Percentiles rank a stretch among this genome's conserved stretches.
phyloP scores from a whole-genome alignment of 2,888 invertebrate genomes.

The Beris morrisii region DNA sequence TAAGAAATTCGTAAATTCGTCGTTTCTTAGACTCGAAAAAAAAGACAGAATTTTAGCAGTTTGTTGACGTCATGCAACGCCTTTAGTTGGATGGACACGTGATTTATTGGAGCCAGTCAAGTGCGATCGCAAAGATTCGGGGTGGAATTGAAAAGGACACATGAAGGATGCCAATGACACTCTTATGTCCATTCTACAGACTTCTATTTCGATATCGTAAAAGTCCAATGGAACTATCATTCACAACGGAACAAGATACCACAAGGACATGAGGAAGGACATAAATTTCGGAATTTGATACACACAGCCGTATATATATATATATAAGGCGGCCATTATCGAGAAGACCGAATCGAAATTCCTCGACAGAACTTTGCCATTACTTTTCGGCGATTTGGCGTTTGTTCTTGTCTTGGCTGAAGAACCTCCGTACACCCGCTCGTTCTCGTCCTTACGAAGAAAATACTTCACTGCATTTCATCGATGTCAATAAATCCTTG shows the following conservation, averaged over 20 bases:
- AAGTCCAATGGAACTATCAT: constrained; percentile 26
- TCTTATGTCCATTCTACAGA: background rate
- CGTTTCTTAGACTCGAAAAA: constrained; percentile 9
- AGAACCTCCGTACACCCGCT: background rate
- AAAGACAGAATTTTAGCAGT: constrained; percentile 1
- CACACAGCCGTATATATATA: constrained; percentile 18
- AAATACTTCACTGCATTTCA: constrained; percentile 43
- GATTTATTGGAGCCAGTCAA: constrained; percentile 36
- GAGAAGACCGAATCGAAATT: constrained; percentile 36
- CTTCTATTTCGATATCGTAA: constrained; percentile 20
- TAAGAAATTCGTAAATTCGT: constrained; percentile 38
- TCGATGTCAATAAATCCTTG: constrained; percentile 56
- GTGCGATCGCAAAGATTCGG: constrained; percentile 26
- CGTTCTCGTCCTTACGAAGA: constrained; percentile 27
- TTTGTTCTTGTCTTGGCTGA: constrained; percentile 17
- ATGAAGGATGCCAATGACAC: constrained; percentile 17
- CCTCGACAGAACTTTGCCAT: background rate
- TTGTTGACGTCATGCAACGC: constrained; percentile 35
- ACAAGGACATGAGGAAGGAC: constrained; percentile 29
- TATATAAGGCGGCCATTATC: constrained; percentile 24
- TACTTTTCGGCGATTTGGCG: constrained; percentile 20
- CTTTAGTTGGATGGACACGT: constrained; percentile 36
- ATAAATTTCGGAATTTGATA: constrained; percentile 32
- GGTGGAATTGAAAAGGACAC: background rate
- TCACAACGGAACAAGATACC: constrained; percentile 29